These are phyloP conservation scores for Sturnira hondurensis DNA, from an alignment of 2,113 vertebrate species.

Conservation along the genomic window DNA sequence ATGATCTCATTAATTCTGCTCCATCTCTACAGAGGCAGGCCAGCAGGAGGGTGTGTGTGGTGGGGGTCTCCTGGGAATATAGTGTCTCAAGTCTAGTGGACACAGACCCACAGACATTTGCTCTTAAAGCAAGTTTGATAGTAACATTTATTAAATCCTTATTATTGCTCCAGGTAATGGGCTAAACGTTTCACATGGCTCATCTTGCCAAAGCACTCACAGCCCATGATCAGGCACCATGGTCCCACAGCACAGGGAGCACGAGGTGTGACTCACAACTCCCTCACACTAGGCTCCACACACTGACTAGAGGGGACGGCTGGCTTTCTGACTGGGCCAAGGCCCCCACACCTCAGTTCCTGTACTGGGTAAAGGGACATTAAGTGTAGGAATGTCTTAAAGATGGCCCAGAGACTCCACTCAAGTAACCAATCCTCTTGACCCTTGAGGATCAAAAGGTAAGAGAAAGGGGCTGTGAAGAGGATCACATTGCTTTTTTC, in stretches of 20 bases:
- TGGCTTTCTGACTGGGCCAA: not conserved
- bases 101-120: not conserved
- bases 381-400: not conserved
- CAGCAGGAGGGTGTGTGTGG: not conserved
- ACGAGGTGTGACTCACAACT: not conserved
- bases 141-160: not conserved
- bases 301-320: fast-evolving
- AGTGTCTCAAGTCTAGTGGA: not conserved
- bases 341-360: fast-evolving
- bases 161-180: not conserved
- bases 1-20: not conserved
- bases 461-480: not conserved
- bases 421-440: too few relatives aligned
- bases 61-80: not conserved
- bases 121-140: not conserved
- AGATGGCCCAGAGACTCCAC: not conserved
- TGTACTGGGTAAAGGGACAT: too few relatives aligned
- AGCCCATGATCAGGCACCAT: not conserved
- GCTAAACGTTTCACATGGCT: not conserved
- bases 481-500: fast-evolving
- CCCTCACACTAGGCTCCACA: not conserved
- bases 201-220: not conserved
- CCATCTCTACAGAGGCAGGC: not conserved
- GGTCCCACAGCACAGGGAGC: not conserved
- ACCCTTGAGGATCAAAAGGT: not conserved